These are phyloP conservation scores for Sorex fumeus DNA, from an alignment of 2,113 vertebrate genomes.

Conservation along the genomic window DNA sequence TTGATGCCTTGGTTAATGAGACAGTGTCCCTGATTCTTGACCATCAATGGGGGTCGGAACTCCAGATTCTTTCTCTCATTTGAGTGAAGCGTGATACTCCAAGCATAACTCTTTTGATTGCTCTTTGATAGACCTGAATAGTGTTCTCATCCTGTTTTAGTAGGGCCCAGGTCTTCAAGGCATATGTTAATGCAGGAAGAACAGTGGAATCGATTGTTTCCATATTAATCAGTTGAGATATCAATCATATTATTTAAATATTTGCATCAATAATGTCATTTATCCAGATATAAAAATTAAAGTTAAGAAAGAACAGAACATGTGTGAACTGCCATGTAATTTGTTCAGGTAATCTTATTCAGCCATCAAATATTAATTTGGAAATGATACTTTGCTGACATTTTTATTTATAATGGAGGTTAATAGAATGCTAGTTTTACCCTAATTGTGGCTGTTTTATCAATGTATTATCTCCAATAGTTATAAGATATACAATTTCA, in stretches of 20 bases:
- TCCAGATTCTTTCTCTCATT: too few species aligned
- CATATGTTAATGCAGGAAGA: too few species aligned
- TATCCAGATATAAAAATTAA: constrained; percentile 25
- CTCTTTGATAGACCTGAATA: too few species aligned
- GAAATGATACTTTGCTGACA: constrained; percentile 55
- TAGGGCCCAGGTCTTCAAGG: too few species aligned
- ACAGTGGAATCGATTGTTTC: too few species aligned
- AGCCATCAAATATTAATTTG: constrained; percentile 46
- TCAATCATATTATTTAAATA: neutral
- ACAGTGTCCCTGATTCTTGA: too few species aligned
- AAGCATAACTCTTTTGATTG: too few species aligned
- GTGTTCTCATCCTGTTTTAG: too few species aligned
- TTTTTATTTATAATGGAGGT: neutral
- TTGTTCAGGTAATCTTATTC: constrained; percentile 20
- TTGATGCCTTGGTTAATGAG: too few species aligned
- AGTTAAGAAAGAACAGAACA: neutral
- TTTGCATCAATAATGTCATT: neutral
- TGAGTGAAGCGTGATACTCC: too few species aligned
- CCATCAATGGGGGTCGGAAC: too few species aligned
- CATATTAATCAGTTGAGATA: too few species aligned
- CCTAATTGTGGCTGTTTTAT: constrained; percentile 21
- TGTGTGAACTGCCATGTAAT: constrained; percentile 5
- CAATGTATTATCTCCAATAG: neutral
- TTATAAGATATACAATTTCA: constrained; percentile 37
- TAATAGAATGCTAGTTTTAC: constrained; percentile 56